phyloP scores from a whole-genome alignment of 2,797 vertebrate species.

The Chaenodraco wilsoni region DNA sequence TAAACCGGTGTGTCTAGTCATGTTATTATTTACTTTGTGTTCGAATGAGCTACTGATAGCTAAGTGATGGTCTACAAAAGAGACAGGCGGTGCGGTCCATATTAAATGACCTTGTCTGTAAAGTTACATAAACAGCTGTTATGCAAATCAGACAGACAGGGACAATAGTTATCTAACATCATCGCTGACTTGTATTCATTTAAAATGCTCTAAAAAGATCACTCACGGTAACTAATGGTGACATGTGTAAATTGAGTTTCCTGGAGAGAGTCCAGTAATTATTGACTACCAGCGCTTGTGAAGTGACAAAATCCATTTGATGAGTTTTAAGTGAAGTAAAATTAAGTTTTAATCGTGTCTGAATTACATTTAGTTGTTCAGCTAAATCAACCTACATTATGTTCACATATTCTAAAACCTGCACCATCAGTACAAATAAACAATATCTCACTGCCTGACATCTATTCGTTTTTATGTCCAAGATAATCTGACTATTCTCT shows the following conservation, averaged over 20 bases:
- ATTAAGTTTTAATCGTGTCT: slow-evolving; percentile 12
- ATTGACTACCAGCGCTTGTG: slow-evolving; percentile 1
- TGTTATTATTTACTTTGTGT: neutral
- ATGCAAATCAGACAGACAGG: neutral
- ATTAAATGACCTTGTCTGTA: slow-evolving; percentile 4
- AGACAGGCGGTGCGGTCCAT: neutral
- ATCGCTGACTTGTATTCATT: slow-evolving; percentile 9
- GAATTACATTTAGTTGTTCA: neutral
- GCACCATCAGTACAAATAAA: neutral
- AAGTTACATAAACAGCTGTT: slow-evolving; percentile 1
- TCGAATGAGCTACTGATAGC: slow-evolving; percentile 1
- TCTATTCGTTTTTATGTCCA: neutral
- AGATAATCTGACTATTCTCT: neutral
- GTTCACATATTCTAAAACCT: neutral
- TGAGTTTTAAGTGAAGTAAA: slow-evolving; percentile 5
- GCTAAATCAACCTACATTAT: neutral
- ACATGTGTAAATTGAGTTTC: slow-evolving; percentile 16
- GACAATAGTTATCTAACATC: slow-evolving; percentile 7
- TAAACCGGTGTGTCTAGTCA: neutral
- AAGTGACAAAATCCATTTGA: slow-evolving; percentile 5
- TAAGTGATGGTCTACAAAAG: slow-evolving; percentile 26
- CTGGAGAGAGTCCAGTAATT: slow-evolving; percentile 4
- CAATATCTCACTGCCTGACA: neutral
- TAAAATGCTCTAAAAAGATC: slow-evolving; percentile 16
- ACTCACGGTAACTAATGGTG: slow-evolving; percentile 10